Evolutionary conservation across 2,113 vertebrate genomes (phyloP).

Genomic region (Eurystomus gularis): DNA sequence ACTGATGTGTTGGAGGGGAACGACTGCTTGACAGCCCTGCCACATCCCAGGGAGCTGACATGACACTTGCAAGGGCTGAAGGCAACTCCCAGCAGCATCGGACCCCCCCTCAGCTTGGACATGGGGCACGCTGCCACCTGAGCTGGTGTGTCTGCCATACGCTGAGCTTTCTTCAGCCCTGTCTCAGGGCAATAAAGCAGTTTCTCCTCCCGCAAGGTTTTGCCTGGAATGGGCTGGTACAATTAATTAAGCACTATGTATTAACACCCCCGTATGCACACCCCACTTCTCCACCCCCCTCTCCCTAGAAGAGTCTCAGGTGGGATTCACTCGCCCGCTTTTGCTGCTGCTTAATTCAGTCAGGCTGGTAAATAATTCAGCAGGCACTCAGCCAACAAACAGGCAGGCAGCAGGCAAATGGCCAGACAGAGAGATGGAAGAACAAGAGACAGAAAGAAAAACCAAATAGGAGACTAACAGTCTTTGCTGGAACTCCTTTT

Average conservation of each 20-base stretch:
- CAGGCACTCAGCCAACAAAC: conserved; percentile 56
- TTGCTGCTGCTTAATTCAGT: conserved; percentile 58
- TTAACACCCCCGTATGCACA: background rate
- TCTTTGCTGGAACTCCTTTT: background rate
- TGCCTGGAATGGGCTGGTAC: background rate
- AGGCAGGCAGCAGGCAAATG: conserved; percentile 38
- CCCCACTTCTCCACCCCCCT: background rate
- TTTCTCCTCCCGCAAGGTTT: background rate
- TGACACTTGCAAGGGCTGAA: background rate
- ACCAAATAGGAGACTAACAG: background rate
- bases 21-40: background rate
- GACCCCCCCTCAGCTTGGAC: background rate
- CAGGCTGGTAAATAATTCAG: conserved; percentile 65
- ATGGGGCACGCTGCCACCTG: background rate
- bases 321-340: conserved; percentile 31
- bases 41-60: background rate
- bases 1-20: background rate
- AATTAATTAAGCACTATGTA: conserved; percentile 35
- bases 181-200: background rate
- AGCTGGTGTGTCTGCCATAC: background rate
- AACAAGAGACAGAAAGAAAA: background rate
- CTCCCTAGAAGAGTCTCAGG: conserved; percentile 30
- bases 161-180: background rate
- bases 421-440: background rate
- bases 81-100: background rate